These are phyloP conservation scores for Gymnodraco acuticeps DNA, from an alignment of 2,797 vertebrate species.

Conservation along the genomic window DNA sequence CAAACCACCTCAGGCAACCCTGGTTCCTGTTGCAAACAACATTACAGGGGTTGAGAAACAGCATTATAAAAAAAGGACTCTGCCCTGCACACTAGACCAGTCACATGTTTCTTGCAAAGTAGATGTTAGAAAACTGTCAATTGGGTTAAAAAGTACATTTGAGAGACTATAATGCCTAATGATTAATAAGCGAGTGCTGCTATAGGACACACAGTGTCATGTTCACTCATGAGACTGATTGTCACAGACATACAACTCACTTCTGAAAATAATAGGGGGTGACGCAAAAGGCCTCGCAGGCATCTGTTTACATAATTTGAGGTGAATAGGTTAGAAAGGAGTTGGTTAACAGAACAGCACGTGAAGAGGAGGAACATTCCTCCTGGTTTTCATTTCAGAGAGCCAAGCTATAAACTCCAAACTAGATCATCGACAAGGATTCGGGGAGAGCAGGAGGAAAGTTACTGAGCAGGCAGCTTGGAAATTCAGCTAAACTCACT, in stretches of 20 bases:
- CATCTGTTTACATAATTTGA: conserved; percentile 20
- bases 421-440: conserved; percentile 47
- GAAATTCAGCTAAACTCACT: conserved; percentile 20
- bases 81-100: neutral
- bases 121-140: neutral
- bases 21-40: conserved; percentile 1
- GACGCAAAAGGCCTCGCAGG: neutral
- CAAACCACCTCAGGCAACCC: conserved; percentile 32
- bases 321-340: conserved; percentile 1
- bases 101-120: conserved; percentile 11
- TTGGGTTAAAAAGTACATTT: conserved; percentile 10
- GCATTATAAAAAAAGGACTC: conserved; percentile 1
- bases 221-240: conserved; percentile 1
- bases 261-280: neutral
- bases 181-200: conserved; percentile 5
- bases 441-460: conserved; percentile 19
- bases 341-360: neutral
- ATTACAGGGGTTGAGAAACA: neutral
- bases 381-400: conserved; percentile 40
- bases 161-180: neutral
- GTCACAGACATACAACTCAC: neutral
- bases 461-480: conserved; percentile 20
- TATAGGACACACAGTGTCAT: neutral
- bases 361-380: conserved; percentile 31
- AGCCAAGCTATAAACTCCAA: conserved; percentile 49